Percentiles rank a stretch among this genome's conserved stretches.
These are phyloP conservation scores for Babylonia areolata DNA, from an alignment of 1,140 invertebrate genomes.

Conservation along the genomic window DNA sequence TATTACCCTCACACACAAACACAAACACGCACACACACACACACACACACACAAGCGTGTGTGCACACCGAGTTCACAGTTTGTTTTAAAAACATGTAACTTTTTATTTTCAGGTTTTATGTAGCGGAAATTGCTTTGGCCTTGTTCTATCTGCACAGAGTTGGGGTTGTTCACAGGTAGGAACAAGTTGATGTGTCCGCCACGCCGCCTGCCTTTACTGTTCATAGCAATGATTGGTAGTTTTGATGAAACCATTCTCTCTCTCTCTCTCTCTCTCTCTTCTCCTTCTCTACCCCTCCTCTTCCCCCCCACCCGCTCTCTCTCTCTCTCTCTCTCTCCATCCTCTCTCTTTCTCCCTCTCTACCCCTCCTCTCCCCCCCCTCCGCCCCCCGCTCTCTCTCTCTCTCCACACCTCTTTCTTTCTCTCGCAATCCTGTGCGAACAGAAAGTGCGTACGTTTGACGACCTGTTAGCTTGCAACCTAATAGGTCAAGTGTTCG, in stretches of 20 bases:
- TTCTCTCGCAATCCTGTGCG: background rate
- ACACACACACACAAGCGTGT: too few species aligned
- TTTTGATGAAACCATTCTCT: too few species aligned
- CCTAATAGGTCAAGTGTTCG: too few species aligned
- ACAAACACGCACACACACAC: too few species aligned
- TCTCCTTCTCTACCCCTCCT: background rate
- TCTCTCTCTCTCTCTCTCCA: background rate
- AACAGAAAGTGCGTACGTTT: background rate
- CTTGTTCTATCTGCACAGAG: constrained; percentile 6
- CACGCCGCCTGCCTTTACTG: too few species aligned
- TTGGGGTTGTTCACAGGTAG: constrained; percentile 15
- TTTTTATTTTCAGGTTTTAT: constrained; percentile 18
- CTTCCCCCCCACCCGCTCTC: background rate
- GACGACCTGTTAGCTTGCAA: too few species aligned
- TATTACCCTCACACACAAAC: too few species aligned
- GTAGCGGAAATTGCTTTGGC: constrained; percentile 1
- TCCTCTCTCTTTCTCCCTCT: constrained; percentile 8
- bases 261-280: constrained; percentile 1
- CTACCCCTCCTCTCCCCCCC: background rate
- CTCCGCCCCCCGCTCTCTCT: background rate
- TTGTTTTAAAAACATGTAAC: too few species aligned
- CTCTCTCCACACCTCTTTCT: background rate
- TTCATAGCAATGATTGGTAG: too few species aligned
- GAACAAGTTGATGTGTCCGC: too few species aligned
- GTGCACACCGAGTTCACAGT: too few species aligned